phyloP scores from a whole-genome alignment of 2,888 invertebrate genomes.

The Anoplius nigerrimus region DNA sequence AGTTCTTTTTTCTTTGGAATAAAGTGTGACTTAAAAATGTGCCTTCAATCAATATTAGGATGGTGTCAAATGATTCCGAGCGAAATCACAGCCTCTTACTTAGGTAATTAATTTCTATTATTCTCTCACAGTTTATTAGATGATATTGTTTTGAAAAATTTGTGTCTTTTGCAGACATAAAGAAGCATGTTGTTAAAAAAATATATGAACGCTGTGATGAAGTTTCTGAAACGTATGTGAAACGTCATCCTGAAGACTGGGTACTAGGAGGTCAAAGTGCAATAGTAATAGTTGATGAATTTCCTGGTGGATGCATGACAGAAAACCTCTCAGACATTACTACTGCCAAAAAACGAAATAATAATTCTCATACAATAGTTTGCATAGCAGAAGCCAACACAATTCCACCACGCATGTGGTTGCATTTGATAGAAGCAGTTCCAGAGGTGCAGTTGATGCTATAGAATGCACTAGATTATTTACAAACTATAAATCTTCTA shows the following conservation, averaged over 20 bases:
- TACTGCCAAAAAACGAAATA: slow-evolving; percentile 75
- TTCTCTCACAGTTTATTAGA: neutral
- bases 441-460: slow-evolving; percentile 59
- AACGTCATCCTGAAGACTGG: slow-evolving; percentile 76
- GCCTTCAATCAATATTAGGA: slow-evolving; percentile 79
- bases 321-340: slow-evolving; percentile 77
- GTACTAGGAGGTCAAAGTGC: slow-evolving; percentile 79
- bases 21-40: slow-evolving; percentile 80
- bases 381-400: slow-evolving; percentile 80
- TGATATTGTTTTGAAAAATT: slow-evolving; percentile 4
- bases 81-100: slow-evolving; percentile 76
- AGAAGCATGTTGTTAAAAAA: slow-evolving; percentile 77
- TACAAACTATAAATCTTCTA: neutral
- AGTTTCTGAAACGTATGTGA: slow-evolving; percentile 75
- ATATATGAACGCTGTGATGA: slow-evolving; percentile 79
- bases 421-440: slow-evolving; percentile 70
- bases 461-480: slow-evolving; percentile 5
- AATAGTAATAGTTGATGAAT: slow-evolving; percentile 81
- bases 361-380: slow-evolving; percentile 79
- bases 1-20: slow-evolving; percentile 80
- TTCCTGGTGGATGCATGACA: slow-evolving; percentile 80
- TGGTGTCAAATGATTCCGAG: slow-evolving; percentile 82
- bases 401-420: slow-evolving; percentile 75
- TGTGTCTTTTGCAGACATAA: slow-evolving; percentile 76
- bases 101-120: slow-evolving; percentile 73